Base-by-base conservation (phyloP, 2,797 vertebrate genomes). In the Ciconia nigra region DNA sequence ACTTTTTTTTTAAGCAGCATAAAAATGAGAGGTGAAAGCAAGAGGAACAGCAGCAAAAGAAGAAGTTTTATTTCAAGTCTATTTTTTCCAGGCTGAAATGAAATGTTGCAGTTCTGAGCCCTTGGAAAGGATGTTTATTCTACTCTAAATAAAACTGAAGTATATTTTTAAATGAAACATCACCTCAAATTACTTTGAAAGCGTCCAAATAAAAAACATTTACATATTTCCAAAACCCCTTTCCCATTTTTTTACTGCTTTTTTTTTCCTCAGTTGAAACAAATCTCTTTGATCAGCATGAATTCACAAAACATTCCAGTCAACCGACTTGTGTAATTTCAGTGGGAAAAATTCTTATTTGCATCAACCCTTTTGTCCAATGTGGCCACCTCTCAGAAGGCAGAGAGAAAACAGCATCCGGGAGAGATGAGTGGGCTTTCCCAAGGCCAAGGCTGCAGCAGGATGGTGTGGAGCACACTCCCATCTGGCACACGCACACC, bases 111-210 rank as follows among this genome's bases (percentile, higher is more conserved):
- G 7, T 66, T 82, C 42, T 90, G 78, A 97, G 70, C 14, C 11
- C 58, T 89, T 77, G 22, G 58, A 89, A 90, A 93, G 92, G 92
- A 96, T 95, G 85, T 97, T 97, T 97, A 94, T 84, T 89, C 95
- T 91, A 86, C 33, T 96, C 72, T 84, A 96, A 97, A 96, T 96
- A 96, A 93, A 96, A 88, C 87, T 78, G 61, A 90, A 96, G 90
- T 93, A 61, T 94, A 96, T 94, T 95, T 97, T 94, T 54, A 95
- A 92, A 94, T 87, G 63, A 95, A 95, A 73, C 83, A 95, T 92
- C 93, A 95, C 92, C 81, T 96, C 90, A 94, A 79, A 93, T 96
- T 96, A 93, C 92, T 96, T 94, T 3, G 42, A 94, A 96, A 96
- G 55, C 47, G 2, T 92, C 39, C 86, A 96, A 94, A 93, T 84